Evolutionary conservation across 2,797 vertebrate species (phyloP).

Genomic region (Takifugu ocellatus): DNA sequence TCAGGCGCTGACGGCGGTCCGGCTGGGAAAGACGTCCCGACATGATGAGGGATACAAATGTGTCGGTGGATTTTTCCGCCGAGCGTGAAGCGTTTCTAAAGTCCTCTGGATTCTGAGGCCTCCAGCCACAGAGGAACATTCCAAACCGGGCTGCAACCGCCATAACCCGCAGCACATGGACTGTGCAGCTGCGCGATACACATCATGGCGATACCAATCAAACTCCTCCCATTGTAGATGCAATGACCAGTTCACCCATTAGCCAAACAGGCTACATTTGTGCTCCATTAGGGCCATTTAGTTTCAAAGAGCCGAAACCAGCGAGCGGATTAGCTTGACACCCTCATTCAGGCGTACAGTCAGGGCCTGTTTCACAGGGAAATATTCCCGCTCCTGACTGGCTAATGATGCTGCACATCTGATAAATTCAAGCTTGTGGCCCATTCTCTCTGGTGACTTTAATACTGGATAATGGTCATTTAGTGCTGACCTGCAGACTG

Average conservation of each 20-base stretch:
- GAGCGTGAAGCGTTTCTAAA: conserved; percentile 20
- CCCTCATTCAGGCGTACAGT: conserved; percentile 53
- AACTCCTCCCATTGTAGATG: conserved; percentile 55
- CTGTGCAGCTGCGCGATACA: conserved; percentile 65
- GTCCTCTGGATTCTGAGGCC: conserved; percentile 38
- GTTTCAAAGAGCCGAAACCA: conserved; percentile 72
- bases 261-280: conserved; percentile 70
- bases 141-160: conserved; percentile 37
- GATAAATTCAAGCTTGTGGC: conserved; percentile 66
- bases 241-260: conserved; percentile 66
- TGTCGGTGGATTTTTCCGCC: conserved; percentile 20
- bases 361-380: conserved; percentile 48
- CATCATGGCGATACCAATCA: conserved; percentile 58
- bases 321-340: conserved; percentile 64
- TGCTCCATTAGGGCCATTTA: conserved; percentile 75
- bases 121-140: conserved; percentile 37
- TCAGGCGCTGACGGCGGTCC: conserved; percentile 12
- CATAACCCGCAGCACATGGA: conserved; percentile 63
- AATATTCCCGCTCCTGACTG: conserved; percentile 61
- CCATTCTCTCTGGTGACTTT: conserved; percentile 76
- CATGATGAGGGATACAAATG: background rate
- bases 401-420: conserved; percentile 68
- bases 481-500: conserved; percentile 54
- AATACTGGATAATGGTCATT: conserved; percentile 73
- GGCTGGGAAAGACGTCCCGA: too few relatives aligned